Base-by-base conservation (phyloP, 2,113 vertebrate species). In the Chaenocephalus aceratus region DNA sequence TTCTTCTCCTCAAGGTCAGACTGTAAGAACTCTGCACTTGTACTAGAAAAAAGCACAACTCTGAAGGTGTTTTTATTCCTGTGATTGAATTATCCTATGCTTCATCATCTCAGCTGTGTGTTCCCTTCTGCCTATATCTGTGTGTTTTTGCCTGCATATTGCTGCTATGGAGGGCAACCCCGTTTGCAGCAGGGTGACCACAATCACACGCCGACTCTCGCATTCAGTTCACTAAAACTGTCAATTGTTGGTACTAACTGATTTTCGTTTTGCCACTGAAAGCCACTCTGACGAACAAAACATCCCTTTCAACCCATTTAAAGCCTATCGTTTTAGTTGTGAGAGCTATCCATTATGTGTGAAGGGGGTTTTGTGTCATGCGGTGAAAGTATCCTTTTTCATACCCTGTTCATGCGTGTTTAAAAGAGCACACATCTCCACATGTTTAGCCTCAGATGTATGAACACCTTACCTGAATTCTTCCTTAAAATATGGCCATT, bases 1-100 rank as follows among this genome's bases (percentile, higher is more conserved):
- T 60, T 45, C 18, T 80, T 67, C 21, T 69, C 2, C 15, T 72
- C 74, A 86, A 88, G 83, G 87, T 92, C 81, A 83, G 48, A 63
- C 53, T 21, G 36, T 14, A 30, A 48, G 34, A 61, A 26, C n/a
- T 44, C 34, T 52, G 48, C 30, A 30, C 30, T 4, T 30, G 30
- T 30, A 30, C 30, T 30, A 30, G 30, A 30, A 3, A 30, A 30
- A 9, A 16, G 66, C 48, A 69, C 52, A 16, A 30, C 30, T 14
- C 18, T 21, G 6, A 11, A 68, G 15, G 9, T 21, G 49, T 62
- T 36, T 15, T 80, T 72, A 30, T 75, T 64, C 51, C 49, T 11
- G n/a, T 46, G 1, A 18, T n/a, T 53, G 36, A 10, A 49, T 53
- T 46, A 49, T 68, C 12, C 41, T 56, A 0, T 45, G 51, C 57